Base-by-base conservation (phyloP, 2,797 vertebrate species). In the Acipenser oxyrinchus region DNA sequence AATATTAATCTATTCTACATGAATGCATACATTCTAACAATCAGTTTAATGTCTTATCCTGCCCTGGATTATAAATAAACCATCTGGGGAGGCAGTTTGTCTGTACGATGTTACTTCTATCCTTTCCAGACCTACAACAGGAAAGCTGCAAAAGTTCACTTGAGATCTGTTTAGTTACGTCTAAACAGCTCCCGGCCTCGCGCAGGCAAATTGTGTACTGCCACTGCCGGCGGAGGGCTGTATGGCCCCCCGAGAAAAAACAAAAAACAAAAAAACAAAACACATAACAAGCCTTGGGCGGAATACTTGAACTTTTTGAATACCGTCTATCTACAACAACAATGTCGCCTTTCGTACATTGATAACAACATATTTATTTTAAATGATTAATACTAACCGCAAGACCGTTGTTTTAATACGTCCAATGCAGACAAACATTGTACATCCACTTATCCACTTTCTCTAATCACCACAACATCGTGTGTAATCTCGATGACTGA, bases 211-310 rank as follows among this genome's bases (percentile, higher is more conserved):
- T 5, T 37, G 9, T 57, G 55, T 65, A n/a, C 48, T 49, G 48
- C 64, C 49, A 3, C 65, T 49, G 12, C 55, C 37, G 50, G 65
- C 50, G 55, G 65, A 13, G 4, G 53, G 8, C 55, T 59, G 65
- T 11, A 55, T 58, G 51, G 52, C 13, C 51, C 23, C 23, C 23
- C 48, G 6, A 57, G 15, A 11, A 48, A 49, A 66, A 60, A 49
- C 50, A 8, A 52, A 51, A 18, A 18, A 18, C 18, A 69, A 64
- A 67, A 55, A 67, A 64, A 48, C 51, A 53, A 49, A 18, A 48
- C 51, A 53, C 52, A 18, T 18, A 66, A 87, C 81, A 83, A 83
- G 84, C 76, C 13, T 76, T 48, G 78, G 78, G 76, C 71, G 72
- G 68, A 74, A 63, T 51, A 23, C 60, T 37, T 37, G 37, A 37